phyloP scores from a whole-genome alignment of 1,140 invertebrate genomes.

The Lutraria rhynchaena region DNA sequence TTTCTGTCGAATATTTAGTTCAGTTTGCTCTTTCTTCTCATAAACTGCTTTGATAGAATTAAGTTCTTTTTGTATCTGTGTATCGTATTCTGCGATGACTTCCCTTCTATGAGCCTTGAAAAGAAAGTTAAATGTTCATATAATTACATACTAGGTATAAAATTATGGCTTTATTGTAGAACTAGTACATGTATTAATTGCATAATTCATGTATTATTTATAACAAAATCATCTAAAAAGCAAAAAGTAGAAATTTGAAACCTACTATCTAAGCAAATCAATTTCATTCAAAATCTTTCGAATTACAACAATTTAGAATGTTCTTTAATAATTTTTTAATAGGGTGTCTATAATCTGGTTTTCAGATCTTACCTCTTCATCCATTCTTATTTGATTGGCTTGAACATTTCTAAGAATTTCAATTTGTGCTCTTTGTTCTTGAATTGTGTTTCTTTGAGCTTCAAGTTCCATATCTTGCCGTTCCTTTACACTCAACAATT shows the following conservation, averaged over 20 bases:
- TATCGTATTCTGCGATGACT: constrained; percentile 91
- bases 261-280: too few relatives aligned
- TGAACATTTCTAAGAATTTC: constrained; percentile 96
- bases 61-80: constrained; percentile 91
- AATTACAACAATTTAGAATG: too few relatives aligned
- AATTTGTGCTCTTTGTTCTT: constrained; percentile 96
- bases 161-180: too few relatives aligned
- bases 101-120: constrained; percentile 87
- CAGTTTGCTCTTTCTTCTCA: constrained; percentile 92
- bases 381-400: constrained; percentile 92
- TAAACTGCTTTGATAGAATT: constrained; percentile 91
- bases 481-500: constrained; percentile 83
- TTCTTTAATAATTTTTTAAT: too few relatives aligned
- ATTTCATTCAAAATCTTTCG: too few relatives aligned
- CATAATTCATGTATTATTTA: too few relatives aligned
- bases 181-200: too few relatives aligned
- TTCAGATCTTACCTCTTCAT: constrained; percentile 89
- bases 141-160: too few relatives aligned
- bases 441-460: constrained; percentile 93
- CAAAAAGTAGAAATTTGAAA: too few relatives aligned
- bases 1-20: constrained; percentile 87
- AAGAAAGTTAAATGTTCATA: too few relatives aligned
- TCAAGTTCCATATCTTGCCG: constrained; percentile 95
- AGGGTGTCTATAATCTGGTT: too few relatives aligned
- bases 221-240: too few relatives aligned